A percentile compares a stretch with the other conserved stretches of the same genome.
These are phyloP conservation scores for Nebria brevicollis DNA, from an alignment of 2,888 invertebrate species.

Conservation along the genomic window DNA sequence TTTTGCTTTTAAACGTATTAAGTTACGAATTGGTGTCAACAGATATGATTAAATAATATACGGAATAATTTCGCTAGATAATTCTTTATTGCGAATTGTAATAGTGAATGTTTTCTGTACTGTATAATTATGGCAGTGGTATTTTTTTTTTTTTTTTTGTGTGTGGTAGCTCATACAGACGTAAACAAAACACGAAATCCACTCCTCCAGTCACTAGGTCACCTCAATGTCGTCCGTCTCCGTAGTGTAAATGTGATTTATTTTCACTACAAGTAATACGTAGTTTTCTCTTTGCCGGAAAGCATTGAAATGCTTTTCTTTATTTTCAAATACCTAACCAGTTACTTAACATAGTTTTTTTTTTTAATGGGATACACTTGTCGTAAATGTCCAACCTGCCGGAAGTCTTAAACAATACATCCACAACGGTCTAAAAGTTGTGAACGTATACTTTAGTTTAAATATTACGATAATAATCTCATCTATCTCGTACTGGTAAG, in stretches of 20 bases:
- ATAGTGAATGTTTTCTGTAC: not conserved
- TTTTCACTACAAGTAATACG: not conserved
- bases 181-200: not conserved
- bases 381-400: not conserved
- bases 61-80: not conserved
- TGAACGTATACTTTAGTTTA: not conserved
- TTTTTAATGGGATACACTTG: conserved; percentile 7
- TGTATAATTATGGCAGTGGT: not conserved
- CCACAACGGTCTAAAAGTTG: not conserved
- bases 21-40: no score
- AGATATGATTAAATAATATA: not conserved
- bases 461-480: no score
- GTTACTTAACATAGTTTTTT: conserved; percentile 15
- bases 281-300: conserved; percentile 6
- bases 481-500: not conserved
- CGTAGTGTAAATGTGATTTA: not conserved
- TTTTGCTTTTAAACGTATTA: no score
- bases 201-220: conserved; percentile 10
- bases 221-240: conserved; percentile 11
- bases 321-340: conserved; percentile 5
- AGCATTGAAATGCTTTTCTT: not conserved
- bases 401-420: not conserved
- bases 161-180: not conserved
- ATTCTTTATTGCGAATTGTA: not conserved
- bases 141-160: not conserved